A percentile compares a stretch with the other conserved stretches of the same genome.
phyloP scores from a whole-genome alignment of 2,113 vertebrate genomes.

The Alces alces region DNA sequence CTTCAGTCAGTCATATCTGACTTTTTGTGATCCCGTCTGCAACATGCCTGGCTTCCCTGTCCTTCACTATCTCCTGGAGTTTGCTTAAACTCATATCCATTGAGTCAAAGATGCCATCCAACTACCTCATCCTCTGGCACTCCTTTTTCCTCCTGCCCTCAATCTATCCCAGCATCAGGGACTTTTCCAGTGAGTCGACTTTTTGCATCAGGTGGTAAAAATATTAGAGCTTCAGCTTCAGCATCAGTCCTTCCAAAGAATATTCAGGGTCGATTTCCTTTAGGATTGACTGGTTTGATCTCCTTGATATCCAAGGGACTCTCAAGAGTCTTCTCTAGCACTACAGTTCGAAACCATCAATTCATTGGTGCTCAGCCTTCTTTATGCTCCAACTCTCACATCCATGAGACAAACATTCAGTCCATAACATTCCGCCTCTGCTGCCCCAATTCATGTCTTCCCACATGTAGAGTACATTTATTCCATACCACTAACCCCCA shows the following conservation, averaged over 20 bases:
- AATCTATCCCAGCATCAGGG: neutral
- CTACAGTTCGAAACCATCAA: neutral
- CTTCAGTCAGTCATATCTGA: neutral
- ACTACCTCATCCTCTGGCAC: neutral
- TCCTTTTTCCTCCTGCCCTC: neutral
- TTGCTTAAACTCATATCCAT: neutral
- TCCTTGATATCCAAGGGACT: neutral
- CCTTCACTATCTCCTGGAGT: neutral
- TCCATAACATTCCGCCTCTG: neutral
- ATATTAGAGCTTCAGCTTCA: neutral
- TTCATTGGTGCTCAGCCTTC: neutral
- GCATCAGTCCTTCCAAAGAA: neutral
- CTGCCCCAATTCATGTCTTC: neutral
- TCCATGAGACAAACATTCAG: neutral
- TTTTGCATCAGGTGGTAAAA: neutral
- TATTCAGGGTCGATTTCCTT: neutral
- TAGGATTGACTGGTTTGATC: neutral
- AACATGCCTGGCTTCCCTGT: neutral
- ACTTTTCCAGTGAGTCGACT: neutral
- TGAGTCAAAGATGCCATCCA: neutral
- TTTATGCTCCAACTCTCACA: neutral
- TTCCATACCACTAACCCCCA: neutral
- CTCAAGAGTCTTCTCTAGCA: neutral
- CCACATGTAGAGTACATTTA: neutral
- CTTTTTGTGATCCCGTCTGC: neutral